Base-by-base conservation (phyloP, 2,113 vertebrate species). In the Apodemus speciosus region DNA sequence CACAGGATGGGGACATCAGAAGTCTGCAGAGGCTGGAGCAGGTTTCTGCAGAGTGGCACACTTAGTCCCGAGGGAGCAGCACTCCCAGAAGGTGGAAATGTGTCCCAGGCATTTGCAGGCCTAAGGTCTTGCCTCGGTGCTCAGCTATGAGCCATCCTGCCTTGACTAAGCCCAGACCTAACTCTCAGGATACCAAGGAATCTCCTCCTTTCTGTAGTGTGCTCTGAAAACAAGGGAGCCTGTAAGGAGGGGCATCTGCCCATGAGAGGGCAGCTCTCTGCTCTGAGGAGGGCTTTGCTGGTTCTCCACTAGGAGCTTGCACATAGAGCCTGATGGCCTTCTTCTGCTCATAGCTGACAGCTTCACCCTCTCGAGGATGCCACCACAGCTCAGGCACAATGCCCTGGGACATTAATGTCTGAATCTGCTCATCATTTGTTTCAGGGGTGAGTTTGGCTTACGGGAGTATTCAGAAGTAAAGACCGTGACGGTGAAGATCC, bases 391-490 rank as follows among this genome's bases (percentile, higher is more conserved):
- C 32, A 32, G 6, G 6, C 6, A 8, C 3, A 10, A 71, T 71
- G 21, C 16, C 9, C 16, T 2, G 16, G 43, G 18, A 49, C 46
- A 11, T 27, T 1, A 35, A 25, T 60, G 7, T 66, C 90, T 90
- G 40, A 96, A 18, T 1, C 56, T 43, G 21, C n/a, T 27, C 1
- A 80, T 97, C 96, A 95, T 69, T 58, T 97, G 94, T 97, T 98
- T 68, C 93, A 99, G 99, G 98, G 99, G 99, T 60, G 99, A 99
- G 64, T 98, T 98, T 6, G 99, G 99, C 95, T 96, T 99, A 97
- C 99, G 98, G 96, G 99, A 99, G 97, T 99, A 99, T 97, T 98
- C 99, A 18, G 99, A 99, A 98, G 98, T 99, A 95, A 99, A 99
- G 98, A 99, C 99, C 51, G 99, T 99, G 97, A 99, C 99, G 0